Conservation (phyloP, 1,140 invertebrate species). For the Vollenhovia emeryi region DNA sequence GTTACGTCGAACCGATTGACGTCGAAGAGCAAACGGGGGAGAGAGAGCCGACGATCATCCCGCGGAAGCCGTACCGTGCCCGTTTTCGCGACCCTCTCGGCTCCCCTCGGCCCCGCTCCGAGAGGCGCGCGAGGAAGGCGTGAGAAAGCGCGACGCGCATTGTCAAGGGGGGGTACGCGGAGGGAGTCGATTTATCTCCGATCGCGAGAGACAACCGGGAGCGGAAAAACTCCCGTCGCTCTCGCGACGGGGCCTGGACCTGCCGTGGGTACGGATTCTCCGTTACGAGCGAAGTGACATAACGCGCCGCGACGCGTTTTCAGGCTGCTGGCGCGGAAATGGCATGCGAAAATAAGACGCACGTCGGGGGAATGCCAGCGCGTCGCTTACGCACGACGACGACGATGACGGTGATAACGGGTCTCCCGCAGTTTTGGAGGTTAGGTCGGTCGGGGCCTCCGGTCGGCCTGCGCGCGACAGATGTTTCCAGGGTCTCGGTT, state of each 20-base stretch:
- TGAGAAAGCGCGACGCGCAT: neutral
- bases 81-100: too few species aligned
- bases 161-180: too few species aligned
- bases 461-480: constrained; percentile 55
- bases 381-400: neutral
- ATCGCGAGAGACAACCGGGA: too few species aligned
- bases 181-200: too few species aligned
- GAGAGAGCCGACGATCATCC: neutral
- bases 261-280: neutral
- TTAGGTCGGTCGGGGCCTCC: constrained; percentile 56
- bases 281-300: neutral
- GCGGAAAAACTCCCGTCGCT: too few species aligned
- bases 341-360: constrained; percentile 34
- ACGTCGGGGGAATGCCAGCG: neutral
- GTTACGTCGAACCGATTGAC: constrained; percentile 5
- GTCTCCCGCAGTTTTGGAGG: constrained; percentile 52
- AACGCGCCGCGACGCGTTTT: neutral
- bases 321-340: neutral
- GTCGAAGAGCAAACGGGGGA: neutral
- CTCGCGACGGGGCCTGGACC: too few species aligned
- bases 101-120: too few species aligned
- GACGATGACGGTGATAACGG: constrained; percentile 11
- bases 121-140: neutral
- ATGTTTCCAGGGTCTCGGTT: constrained; percentile 51
- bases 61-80: neutral